These are phyloP conservation scores for Alviniconcha marisindica DNA, from an alignment of 1,140 invertebrate genomes.

Conservation along the genomic window DNA sequence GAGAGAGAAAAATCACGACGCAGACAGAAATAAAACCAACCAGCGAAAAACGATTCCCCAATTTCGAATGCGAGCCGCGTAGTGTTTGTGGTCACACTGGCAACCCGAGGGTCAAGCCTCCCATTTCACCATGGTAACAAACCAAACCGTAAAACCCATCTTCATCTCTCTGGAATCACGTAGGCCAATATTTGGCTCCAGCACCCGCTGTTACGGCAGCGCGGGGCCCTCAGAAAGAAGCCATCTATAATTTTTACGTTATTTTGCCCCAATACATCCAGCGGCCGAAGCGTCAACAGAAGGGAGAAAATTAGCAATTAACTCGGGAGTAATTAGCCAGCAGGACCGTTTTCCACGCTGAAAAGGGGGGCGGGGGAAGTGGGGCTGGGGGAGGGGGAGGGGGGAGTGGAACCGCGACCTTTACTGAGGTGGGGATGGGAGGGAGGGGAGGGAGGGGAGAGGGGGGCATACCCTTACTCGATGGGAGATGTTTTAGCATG, in stretches of 20 bases:
- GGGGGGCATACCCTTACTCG: background rate
- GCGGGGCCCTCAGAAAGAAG: background rate
- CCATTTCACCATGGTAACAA: background rate
- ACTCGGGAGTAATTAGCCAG: slow-evolving; percentile 30
- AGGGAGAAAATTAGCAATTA: slow-evolving; percentile 34
- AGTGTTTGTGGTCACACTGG: slow-evolving; percentile 29
- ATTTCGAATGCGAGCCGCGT: background rate
- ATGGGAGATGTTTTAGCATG: slow-evolving; percentile 19
- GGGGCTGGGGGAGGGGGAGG: background rate
- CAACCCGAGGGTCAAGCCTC: slow-evolving; percentile 7
- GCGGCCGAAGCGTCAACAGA: slow-evolving; percentile 5
- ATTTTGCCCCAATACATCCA: slow-evolving; percentile 31
- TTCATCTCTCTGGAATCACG: background rate
- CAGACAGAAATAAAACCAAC: too few species aligned
- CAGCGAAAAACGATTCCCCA: background rate
- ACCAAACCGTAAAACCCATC: slow-evolving; percentile 3
- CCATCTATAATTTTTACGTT: slow-evolving; percentile 33
- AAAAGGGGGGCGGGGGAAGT: background rate
- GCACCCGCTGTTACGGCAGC: background rate
- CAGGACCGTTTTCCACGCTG: background rate
- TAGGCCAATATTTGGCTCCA: slow-evolving; percentile 26
- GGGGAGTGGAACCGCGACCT: too few species aligned
- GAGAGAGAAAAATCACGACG: too few species aligned
- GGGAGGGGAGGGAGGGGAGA: background rate
- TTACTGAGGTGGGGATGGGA: background rate